Evolutionary conservation across 1,140 invertebrate species (phyloP).

Genomic region (Pogonomyrmex californicus): DNA sequence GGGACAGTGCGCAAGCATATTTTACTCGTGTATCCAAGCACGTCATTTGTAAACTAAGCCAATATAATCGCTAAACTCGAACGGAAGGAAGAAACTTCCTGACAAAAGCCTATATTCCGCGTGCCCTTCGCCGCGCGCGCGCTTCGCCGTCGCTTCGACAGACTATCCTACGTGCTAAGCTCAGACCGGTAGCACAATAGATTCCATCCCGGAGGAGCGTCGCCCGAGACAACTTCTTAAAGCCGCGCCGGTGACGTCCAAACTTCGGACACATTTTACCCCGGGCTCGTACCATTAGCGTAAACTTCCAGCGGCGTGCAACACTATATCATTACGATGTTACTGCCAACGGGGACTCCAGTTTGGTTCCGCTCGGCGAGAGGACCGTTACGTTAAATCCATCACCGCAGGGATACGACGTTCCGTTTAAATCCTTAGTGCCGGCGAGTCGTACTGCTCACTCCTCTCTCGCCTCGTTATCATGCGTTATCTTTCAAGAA

Average conservation of each 20-base stretch:
- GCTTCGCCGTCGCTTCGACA: constrained; percentile 35
- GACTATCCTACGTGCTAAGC: constrained; percentile 55
- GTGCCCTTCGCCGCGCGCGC: not conserved
- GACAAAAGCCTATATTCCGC: constrained; percentile 75
- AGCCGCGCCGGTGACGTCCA: constrained; percentile 77
- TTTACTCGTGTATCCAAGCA: constrained; percentile 70
- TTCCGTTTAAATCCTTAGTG: constrained; percentile 9
- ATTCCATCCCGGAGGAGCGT: constrained; percentile 70
- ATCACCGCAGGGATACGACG: constrained; percentile 23
- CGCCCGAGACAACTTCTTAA: constrained; percentile 81
- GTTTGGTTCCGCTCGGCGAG: constrained; percentile 19
- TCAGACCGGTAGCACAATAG: constrained; percentile 72
- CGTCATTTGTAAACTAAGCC: constrained; percentile 75
- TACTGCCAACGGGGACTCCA: constrained; percentile 59
- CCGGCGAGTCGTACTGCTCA: not conserved
- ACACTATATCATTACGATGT: constrained; percentile 80
- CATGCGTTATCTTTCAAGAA: not conserved
- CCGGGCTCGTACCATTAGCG: constrained; percentile 75
- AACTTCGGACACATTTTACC: constrained; percentile 82
- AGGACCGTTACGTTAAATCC: constrained; percentile 61
- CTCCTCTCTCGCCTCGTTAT: not conserved
- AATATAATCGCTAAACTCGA: constrained; percentile 72
- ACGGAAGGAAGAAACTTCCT: constrained; percentile 70
- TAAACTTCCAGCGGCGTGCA: constrained; percentile 74
- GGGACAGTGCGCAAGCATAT: constrained; percentile 57